Conservation (phyloP, 1,140 invertebrate genomes). For the Agrypnia vestita region DNA sequence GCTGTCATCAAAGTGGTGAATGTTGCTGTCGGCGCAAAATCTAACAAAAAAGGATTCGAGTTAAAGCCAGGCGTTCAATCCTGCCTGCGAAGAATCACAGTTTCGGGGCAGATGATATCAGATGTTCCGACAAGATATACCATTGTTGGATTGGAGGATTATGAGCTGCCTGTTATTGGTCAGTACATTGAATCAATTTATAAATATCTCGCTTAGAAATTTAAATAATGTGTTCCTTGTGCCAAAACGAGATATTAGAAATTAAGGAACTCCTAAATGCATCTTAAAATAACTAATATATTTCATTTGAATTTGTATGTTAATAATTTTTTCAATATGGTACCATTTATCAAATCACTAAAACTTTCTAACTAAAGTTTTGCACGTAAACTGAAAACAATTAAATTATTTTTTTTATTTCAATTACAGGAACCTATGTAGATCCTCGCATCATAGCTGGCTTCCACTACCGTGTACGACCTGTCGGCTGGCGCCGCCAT, state of each 20-base stretch:
- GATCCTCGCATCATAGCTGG: constrained; percentile 83
- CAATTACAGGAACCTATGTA: constrained; percentile 82
- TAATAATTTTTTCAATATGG: no score
- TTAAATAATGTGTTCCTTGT: no score
- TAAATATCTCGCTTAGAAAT: no score
- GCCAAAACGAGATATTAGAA: no score
- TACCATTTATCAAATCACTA: no score
- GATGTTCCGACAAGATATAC: constrained; percentile 81
- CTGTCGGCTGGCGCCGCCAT: constrained; percentile 75
- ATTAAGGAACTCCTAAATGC: no score
- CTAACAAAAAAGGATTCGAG: constrained; percentile 75
- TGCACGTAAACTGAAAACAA: no score
- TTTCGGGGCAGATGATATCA: constrained; percentile 75
- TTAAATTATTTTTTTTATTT: constrained; percentile 58
- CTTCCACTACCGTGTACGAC: constrained; percentile 82
- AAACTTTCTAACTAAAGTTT: no score
- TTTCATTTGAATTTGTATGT: no score
- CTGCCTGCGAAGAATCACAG: constrained; percentile 75
- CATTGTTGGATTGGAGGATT: constrained; percentile 78
- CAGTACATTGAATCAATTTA: constrained; percentile 63
- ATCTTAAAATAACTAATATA: no score
- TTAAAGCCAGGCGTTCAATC: constrained; percentile 78
- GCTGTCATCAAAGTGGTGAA: constrained; percentile 73
- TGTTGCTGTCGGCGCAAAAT: constrained; percentile 74
- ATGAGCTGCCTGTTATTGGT: constrained; percentile 85